Base-by-base conservation (phyloP, 2,888 invertebrate species). In the Leucania comma region DNA sequence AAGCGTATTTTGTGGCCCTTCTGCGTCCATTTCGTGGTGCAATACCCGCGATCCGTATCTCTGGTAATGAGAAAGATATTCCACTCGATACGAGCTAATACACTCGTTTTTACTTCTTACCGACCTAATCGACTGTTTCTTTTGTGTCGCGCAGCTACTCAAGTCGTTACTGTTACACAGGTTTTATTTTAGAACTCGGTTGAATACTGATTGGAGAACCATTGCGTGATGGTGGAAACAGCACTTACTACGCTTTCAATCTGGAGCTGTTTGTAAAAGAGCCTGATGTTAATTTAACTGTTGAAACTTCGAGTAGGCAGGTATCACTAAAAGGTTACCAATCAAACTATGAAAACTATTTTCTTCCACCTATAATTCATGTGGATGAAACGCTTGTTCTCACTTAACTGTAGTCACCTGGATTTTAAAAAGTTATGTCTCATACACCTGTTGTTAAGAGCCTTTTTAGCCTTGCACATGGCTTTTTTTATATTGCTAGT, bases 61-160 rank as follows among this genome's bases (percentile, higher is more conserved):
- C 50, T 62, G 54, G 81, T 77, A 81, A 79, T 79, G 78, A 79
- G 78, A 71, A 58, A 81, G 78, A 79, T 81, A 72, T 81, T 67
- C 77, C 56, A 59, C 67, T 81, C 78, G 78, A 79, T 79, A 79
- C 81, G 77, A 75, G 71, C 54, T 79, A 79, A 79, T 79, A 79
- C 78, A 79, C 82, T 81, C 81, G 78, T 79, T 81, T 68, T 79
- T 68, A 71, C 82, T 77, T 61, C 51, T 57, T 29, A 64, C 59
- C 14, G 51, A 64, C 69, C 48, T 64, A 57, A 80, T 66, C 76
- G 32, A 48, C 17, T 35, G 51, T 53, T 78, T 56, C 32, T n/a
- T 79, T 66, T 67, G 50, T 62, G 50, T 17, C 24, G 57, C 26
- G 24, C 53, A 29, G 67, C 50, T 59, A 50, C 70, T 57, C 46